Evolutionary conservation across 2,113 vertebrate genomes (phyloP), one percentile per base, ranked within the genome.

Genomic region (Cheilinus undulatus): DNA sequence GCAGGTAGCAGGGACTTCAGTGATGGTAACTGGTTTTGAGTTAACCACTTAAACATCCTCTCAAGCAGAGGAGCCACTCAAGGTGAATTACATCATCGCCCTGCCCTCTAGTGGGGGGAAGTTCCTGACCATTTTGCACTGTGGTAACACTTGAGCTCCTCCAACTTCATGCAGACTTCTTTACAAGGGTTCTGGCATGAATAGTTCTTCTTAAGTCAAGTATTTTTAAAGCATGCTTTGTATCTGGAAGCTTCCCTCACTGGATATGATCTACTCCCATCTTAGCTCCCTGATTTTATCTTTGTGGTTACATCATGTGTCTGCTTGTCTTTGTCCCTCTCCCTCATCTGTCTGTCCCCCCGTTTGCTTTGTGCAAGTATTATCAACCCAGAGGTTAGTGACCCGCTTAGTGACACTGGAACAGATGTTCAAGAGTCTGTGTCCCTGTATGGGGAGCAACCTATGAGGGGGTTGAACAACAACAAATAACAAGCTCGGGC

Each of bases 351-450:
- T 20, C 57, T 58, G 61, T 22, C 28, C 67, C 54, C 34, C 28
- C 19, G 36, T 40, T 17, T 43, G 49, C 59, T 48, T 34, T 30
- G n/a, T 40, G 20, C 5, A 22, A 69, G 38, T 46, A 63, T 86
- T 71, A 71, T 43, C 71, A 67, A 51, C 42, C 46, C 61, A 48
- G 61, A 85, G 79, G 81, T 78, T 45, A 17, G 23, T 60, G 77
- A 85, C 82, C 88, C 5, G 78, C 80, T 88, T 80, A 81, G 48
- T 56, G 15, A 28, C 56, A 57, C 51, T 61, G n/a, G 40, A 84
- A 69, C 91, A 92, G 89, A 88, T 92, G 91, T 89, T 89, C 43
- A 34, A 62, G 46, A 59, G 72, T 68, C 48, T 46, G 34, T 52
- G 46, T 59, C 32, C 56, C 38, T 34, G 53, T 28, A 66, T 60